Conservation (phyloP, 2,888 invertebrate species). For the Orthonevra nobilis region DNA sequence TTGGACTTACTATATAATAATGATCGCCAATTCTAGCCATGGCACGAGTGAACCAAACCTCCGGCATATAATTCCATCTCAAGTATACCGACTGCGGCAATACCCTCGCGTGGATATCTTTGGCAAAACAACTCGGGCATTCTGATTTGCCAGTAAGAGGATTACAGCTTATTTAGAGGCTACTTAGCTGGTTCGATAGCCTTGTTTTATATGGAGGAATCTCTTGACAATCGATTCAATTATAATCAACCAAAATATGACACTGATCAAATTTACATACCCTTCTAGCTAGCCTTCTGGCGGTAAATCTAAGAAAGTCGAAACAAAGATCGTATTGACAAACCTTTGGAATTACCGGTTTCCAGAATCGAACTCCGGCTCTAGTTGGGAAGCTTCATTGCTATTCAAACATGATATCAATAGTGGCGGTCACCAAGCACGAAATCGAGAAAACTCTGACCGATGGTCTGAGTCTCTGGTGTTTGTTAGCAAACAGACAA, state of each 20-base stretch:
- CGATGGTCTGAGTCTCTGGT: slow-evolving; percentile 28
- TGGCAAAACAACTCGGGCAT: not conserved
- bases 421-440: slow-evolving; percentile 41
- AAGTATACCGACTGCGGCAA: not conserved
- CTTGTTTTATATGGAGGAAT: slow-evolving; percentile 41
- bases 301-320: slow-evolving; percentile 10
- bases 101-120: too few species aligned
- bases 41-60: not conserved
- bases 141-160: slow-evolving; percentile 13
- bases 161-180: slow-evolving; percentile 37
- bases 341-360: slow-evolving; percentile 47
- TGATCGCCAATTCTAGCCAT: slow-evolving; percentile 10
- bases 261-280: slow-evolving; percentile 48
- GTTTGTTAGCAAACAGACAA: slow-evolving; percentile 55
- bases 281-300: slow-evolving; percentile 49
- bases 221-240: slow-evolving; percentile 39
- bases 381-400: slow-evolving; percentile 13
- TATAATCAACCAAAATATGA: slow-evolving; percentile 12
- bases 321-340: slow-evolving; percentile 17
- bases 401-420: slow-evolving; percentile 37
- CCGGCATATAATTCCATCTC: not conserved
- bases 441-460: slow-evolving; percentile 38
- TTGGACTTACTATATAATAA: not conserved
- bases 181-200: slow-evolving; percentile 18
- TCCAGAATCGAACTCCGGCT: slow-evolving; percentile 31